Evolutionary conservation across 2,797 vertebrate genomes (phyloP), one percentile per base, ranked within the genome.

Genomic region (Myotis pilosus): DNA sequence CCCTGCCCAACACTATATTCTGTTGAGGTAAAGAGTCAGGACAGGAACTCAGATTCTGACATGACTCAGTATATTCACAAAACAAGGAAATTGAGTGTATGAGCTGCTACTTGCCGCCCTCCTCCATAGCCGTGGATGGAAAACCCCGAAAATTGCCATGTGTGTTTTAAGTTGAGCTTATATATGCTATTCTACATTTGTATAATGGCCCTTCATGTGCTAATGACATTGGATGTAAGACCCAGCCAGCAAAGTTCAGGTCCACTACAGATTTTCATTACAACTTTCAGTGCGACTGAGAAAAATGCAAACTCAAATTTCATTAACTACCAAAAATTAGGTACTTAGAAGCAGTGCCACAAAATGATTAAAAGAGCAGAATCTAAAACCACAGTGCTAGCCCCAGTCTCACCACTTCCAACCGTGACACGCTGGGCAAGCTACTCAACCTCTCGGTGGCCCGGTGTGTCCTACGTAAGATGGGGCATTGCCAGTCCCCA

Each of bases 401-500:
- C 10, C 17, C 28, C 55, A 44, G 81, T 51, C 57, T 0, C 44
- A n/a, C 22, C 23, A 16, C 8, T 41, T 19, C 64, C 8, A 72
- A 36, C 13, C 30, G 30, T 11, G 36, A 71, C 57, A 44, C 25
- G 16, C 13, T 6, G 30, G n/a, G 30, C 20, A 28, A 44, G 41
- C 47, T 9, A 8, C 30, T 53, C 28, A 11, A 1, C 8, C 11
- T 53, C 25, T 68, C 5, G 16, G 44, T 51, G 25, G 12, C 62
- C 53, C n/a, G 0, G 12, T 2, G 8, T 7, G n/a, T 66, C 30
- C 5, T 41, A 3, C 22, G 2, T 62, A 17, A 68, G 36, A 68
- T 5, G 23, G 8, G 75, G 30, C 2, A n/a, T 3, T 12, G 2
- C 51, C 4, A 19, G 13, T 3, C 3, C 13, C 11, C 3, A 2